phyloP scores from a whole-genome alignment of 2,888 invertebrate genomes.

The Limulus polyphemus region DNA sequence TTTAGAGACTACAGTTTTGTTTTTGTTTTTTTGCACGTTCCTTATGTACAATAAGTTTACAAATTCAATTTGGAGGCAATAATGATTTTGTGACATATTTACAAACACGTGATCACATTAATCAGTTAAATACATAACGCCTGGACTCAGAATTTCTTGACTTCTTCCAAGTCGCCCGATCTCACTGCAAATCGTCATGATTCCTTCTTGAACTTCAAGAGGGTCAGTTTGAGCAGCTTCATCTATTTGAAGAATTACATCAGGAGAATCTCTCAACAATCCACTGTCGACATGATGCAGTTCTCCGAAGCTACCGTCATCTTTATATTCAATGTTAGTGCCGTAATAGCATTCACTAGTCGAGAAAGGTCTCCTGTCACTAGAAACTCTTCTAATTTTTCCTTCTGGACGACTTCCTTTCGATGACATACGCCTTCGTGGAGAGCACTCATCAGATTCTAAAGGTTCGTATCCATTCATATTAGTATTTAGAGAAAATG shows the following conservation, averaged over 20 bases:
- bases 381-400: background rate
- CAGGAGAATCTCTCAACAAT: conserved; percentile 14
- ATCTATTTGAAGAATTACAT: conserved; percentile 13
- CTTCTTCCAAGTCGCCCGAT: background rate
- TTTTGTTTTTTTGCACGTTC: too few relatives aligned
- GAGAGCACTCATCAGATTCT: conserved; percentile 7
- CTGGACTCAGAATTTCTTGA: too few relatives aligned
- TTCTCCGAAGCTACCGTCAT: background rate
- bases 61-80: too few relatives aligned
- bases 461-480: conserved; percentile 20
- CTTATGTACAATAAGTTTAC: too few relatives aligned
- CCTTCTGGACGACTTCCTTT: background rate
- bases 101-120: too few relatives aligned
- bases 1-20: too few relatives aligned
- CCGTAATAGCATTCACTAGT: background rate
- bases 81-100: too few relatives aligned
- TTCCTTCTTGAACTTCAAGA: background rate
- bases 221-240: conserved; percentile 18
- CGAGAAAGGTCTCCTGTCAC: background rate
- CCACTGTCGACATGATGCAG: conserved; percentile 13
- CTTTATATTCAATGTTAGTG: background rate
- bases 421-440: background rate
- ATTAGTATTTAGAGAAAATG: conserved; percentile 18
- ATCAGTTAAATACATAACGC: too few relatives aligned
- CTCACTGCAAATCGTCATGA: background rate